phyloP scores from a whole-genome alignment of 2,797 vertebrate species.

The Eremophila alpestris region DNA sequence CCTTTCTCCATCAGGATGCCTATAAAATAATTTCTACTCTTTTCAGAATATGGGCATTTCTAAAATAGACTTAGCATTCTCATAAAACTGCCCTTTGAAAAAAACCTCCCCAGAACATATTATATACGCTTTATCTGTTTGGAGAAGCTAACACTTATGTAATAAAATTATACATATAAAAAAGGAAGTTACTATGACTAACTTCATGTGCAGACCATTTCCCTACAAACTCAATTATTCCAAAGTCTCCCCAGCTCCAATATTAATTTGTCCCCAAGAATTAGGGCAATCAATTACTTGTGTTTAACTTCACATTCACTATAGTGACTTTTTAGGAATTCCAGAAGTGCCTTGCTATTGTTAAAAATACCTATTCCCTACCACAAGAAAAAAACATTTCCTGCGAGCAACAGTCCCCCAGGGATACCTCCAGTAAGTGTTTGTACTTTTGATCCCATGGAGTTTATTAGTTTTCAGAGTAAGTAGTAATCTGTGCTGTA shows the following conservation, averaged over 20 bases:
- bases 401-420: fast-evolving
- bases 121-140: background rate
- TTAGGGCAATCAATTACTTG: background rate
- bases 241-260: background rate
- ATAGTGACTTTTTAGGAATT: background rate
- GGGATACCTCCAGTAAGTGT: background rate
- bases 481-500: background rate
- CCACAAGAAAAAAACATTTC: background rate
- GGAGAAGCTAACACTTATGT: background rate
- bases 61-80: background rate
- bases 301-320: background rate
- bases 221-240: background rate
- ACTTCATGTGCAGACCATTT: background rate
- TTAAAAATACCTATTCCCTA: background rate
- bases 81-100: background rate
- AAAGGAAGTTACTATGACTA: background rate
- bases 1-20: background rate
- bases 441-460: background rate
- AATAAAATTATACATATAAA: background rate
- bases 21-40: background rate
- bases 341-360: background rate
- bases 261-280: background rate
- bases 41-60: background rate
- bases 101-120: background rate
- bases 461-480: background rate